Base-by-base conservation (phyloP, 2,113 vertebrate species). In the Cephalopholis sonnerati region DNA sequence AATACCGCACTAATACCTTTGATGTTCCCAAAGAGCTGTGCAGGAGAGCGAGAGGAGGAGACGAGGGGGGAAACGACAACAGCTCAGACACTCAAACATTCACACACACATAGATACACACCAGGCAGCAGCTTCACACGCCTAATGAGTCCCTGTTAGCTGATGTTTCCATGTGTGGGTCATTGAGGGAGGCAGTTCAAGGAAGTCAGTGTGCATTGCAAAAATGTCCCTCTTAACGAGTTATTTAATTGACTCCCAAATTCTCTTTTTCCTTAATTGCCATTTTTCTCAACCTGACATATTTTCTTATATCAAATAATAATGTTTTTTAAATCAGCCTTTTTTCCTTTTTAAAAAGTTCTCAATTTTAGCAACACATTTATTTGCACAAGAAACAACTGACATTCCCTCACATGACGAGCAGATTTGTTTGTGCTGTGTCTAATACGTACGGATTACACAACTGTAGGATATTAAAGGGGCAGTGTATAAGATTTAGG, bases 1-100 rank as follows among this genome's bases (percentile, higher is more conserved):
- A 92, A 88, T 82, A 84, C 67, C n/a, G 0, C 24, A 6, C 66
- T 87, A 85, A 93, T 88, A 91, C 87, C 80, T 91, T 86, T 91
- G 91, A 91, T 93, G 88, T 84, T 87, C 77, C 80, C 77, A 74
- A 84, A 87, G 84, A 88, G 83, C 90, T 77, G 64, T 78, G 89
- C 76, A 67, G 75, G 54, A 74, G 53, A 84, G 81, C 39, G 39
- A 82, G 80, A 75, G 75, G 36, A 53, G 36, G 59, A 27, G 44
- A 32, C 1, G 0, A 17, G 22, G 20, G 51, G 13, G 0, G 66
- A 67, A 25, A 46, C 5, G 24, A 39, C 51, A 55, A 39, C 36
- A 57, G 55, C 67, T 76, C 29, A 10, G 6, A 74, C 46, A 25
- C 48, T 61, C 24, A 58, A 74, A 55, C 18, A 68, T 46, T n/a